phyloP scores from a whole-genome alignment of 2,113 vertebrate species.

The Parus major region DNA sequence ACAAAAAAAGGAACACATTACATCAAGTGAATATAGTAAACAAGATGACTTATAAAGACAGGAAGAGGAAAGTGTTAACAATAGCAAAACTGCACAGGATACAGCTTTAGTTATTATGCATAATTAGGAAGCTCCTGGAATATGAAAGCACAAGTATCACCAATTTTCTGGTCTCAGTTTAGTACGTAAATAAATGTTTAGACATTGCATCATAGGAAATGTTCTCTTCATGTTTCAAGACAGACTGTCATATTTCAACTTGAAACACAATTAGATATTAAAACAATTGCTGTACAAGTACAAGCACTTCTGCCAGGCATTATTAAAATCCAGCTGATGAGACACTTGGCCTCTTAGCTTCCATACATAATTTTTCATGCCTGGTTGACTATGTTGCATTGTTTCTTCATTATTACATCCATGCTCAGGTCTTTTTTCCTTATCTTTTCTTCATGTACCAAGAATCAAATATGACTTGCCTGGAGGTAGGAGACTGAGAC shows the following conservation, averaged over 20 bases:
- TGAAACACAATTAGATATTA: conserved; percentile 48
- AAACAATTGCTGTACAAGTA: conserved; percentile 48
- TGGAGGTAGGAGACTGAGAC: not conserved
- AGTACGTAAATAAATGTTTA: not conserved
- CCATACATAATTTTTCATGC: conserved; percentile 40
- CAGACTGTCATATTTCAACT: conserved; percentile 49
- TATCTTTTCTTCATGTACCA: not conserved
- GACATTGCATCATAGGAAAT: conserved; percentile 20
- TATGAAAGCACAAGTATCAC: not conserved
- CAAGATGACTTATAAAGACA: not conserved
- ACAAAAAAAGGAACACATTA: not conserved
- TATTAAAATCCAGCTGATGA: conserved; percentile 56
- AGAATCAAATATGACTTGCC: not conserved
- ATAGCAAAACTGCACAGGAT: conserved; percentile 16
- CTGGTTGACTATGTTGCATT: not conserved
- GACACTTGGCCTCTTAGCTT: conserved; percentile 44
- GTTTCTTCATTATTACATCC: conserved; percentile 19
- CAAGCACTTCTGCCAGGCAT: conserved; percentile 47
- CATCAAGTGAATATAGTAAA: not conserved
- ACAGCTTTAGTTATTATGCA: not conserved
- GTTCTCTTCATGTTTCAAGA: conserved; percentile 39
- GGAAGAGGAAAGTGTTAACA: conserved; percentile 22
- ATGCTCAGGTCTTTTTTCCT: not conserved
- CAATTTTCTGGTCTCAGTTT: not conserved
- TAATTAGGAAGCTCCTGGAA: not conserved